A percentile compares a stretch with the other conserved stretches of the same genome.
phyloP scores from a whole-genome alignment of 2,113 vertebrate genomes.

The Apaloderma vittatum region DNA sequence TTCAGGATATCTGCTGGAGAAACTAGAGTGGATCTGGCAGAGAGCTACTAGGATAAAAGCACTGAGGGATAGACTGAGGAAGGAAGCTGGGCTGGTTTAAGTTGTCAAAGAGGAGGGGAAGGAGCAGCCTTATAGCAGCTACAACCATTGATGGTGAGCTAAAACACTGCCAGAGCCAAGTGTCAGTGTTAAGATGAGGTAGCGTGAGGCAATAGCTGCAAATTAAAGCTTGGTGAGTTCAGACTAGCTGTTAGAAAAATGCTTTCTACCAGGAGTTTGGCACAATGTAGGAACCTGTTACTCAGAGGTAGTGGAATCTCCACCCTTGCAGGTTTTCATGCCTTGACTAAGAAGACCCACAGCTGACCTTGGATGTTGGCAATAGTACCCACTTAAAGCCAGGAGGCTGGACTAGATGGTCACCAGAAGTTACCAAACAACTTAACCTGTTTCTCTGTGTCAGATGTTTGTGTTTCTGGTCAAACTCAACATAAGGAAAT shows the following conservation, averaged over 20 bases:
- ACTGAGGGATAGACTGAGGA: not conserved
- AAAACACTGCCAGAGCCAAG: not conserved
- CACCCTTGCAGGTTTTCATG: not conserved
- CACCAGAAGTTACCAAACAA: not conserved
- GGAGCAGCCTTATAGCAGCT: not conserved
- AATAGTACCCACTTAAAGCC: not conserved
- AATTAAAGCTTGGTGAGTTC: not conserved
- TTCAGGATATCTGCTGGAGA: not conserved
- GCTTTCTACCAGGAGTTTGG: not conserved
- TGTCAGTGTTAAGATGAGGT: not conserved
- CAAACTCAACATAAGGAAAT: not conserved
- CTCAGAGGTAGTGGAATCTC: not conserved
- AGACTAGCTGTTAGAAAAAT: not conserved
- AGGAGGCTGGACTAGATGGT: not conserved
- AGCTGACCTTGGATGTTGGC: not conserved
- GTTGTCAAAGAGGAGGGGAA: not conserved
- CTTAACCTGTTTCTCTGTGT: not conserved
- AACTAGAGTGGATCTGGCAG: not conserved
- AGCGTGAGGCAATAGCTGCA: not conserved
- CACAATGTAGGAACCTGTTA: not conserved
- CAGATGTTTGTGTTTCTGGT: not conserved
- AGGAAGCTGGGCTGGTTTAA: not conserved
- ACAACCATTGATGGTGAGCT: not conserved
- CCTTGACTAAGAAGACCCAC: not conserved
- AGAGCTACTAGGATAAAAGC: not conserved